Base-by-base conservation (phyloP, 1,140 invertebrate species). In the Zaprionus kolodkinae region DNA sequence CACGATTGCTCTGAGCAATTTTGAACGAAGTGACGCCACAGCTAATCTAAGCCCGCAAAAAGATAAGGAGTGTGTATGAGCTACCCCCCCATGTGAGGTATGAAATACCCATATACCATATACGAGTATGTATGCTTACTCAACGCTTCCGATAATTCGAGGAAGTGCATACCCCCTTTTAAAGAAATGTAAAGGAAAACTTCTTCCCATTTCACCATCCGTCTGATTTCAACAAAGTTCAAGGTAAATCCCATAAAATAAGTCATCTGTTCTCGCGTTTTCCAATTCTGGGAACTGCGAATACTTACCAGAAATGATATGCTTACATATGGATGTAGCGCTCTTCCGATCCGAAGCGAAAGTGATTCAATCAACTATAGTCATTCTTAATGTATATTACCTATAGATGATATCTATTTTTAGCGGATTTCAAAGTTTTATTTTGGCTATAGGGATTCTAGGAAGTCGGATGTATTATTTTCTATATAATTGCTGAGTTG, bases 211-310 rank as follows among this genome's bases (percentile, higher is more conserved):
- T 12, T 21, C 4, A 5, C 17, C 1, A 17, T 50, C 10, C 21
- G 21, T 21, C 1, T 21, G 21, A 21, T 30, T 50, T 25, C 45
- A 6, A 43, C 33, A 13, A 13, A 60, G 25, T 62, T 61, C 45
- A 52, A 54, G 57, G 66, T 52, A 57, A 68, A 52, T 60, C 36
- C 52, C 10, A 61, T 38, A 40, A 17, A 61, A 13, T 55, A 9
- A 4, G 15, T 25, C 5, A 2, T 36, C 21, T 5, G 6, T 65
- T 45, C 33, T 63, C 43, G 43, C 21, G 45, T 21, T 27, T 57
- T 59, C 1, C 17, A 55, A 7, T 72, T 72, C 69, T 50, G 21
- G 13, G 69, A 72, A 72, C 4, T 38, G 25, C 56, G 15, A 43
- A 35, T n/a, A 25, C 54, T 66, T 54, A 27, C 35, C 2, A 30